phyloP scores from a whole-genome alignment of 2,113 vertebrate genomes.

The Eurypyga helias region DNA sequence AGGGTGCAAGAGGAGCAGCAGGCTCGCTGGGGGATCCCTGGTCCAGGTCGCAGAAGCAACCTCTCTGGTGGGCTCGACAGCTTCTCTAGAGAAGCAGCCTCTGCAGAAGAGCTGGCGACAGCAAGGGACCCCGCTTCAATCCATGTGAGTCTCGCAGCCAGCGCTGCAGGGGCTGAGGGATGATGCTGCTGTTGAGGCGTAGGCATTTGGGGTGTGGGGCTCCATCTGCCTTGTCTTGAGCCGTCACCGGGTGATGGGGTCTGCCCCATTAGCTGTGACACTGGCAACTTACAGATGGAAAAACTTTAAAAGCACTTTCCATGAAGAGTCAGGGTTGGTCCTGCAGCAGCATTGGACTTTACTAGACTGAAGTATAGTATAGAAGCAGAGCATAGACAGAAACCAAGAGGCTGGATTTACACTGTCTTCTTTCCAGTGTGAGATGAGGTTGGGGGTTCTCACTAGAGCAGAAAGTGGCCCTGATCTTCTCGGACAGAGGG shows the following conservation, averaged over 20 bases:
- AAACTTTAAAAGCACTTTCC: background rate
- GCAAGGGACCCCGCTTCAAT: background rate
- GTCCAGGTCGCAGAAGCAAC: background rate
- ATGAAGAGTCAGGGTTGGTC: background rate
- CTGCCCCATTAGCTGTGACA: fast-evolving
- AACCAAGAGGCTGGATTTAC: background rate
- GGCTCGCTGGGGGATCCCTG: background rate
- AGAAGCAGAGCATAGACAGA: background rate
- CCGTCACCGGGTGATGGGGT: fast-evolving
- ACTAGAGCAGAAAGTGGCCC: background rate
- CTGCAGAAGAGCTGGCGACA: background rate
- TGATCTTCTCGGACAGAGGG: background rate
- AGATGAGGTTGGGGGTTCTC: background rate
- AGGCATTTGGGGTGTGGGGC: background rate
- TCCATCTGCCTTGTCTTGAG: background rate
- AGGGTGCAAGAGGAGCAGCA: background rate
- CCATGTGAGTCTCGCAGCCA: background rate
- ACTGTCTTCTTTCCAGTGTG: background rate
- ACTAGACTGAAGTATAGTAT: background rate
- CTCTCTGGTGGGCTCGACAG: background rate
- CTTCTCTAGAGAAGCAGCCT: background rate
- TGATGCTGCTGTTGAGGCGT: background rate
- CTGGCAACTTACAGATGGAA: fast-evolving
- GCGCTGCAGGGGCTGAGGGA: background rate
- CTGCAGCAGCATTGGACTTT: background rate